Conservation (phyloP, 2,888 invertebrate species). For the Cylloceria caligata region DNA sequence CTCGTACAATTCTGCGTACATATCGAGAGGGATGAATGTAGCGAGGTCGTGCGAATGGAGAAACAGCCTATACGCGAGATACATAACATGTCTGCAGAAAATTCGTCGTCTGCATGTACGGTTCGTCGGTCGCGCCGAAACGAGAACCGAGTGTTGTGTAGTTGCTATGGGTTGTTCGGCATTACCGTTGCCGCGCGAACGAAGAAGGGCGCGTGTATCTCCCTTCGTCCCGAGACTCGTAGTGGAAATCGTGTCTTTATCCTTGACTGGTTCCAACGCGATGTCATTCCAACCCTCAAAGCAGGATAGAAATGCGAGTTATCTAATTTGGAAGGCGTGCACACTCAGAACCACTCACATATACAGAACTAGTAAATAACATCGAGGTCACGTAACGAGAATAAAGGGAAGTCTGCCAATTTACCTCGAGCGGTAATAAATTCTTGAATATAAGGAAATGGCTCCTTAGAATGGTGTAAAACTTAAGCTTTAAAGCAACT, state of each 20-base stretch:
- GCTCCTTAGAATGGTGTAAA: background rate
- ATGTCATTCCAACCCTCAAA: constrained; percentile 10
- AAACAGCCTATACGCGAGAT: constrained; percentile 30
- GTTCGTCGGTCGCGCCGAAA: constrained; percentile 44
- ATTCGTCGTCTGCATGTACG: constrained; percentile 51
- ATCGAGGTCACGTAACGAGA: constrained; percentile 21
- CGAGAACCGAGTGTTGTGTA: constrained; percentile 45
- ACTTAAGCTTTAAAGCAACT: background rate
- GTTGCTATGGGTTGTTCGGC: constrained; percentile 34
- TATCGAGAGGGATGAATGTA: constrained; percentile 65
- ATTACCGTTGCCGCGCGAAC: constrained; percentile 21
- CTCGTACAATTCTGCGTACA: constrained; percentile 56
- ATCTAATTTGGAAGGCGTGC: constrained; percentile 40
- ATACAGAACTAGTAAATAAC: background rate
- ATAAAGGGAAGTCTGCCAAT: constrained; percentile 18
- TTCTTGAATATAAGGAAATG: background rate
- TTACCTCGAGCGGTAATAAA: background rate
- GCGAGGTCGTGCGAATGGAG: constrained; percentile 15
- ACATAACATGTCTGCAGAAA: constrained; percentile 37
- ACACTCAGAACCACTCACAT: background rate
- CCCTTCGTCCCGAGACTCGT: constrained; percentile 26
- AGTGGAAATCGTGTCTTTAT: constrained; percentile 56
- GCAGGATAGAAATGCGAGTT: constrained; percentile 39
- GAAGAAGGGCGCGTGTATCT: constrained; percentile 31
- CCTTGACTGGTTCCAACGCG: constrained; percentile 37